These are phyloP conservation scores for Stenichneumon culpator DNA, from an alignment of 2,888 invertebrate genomes.

Conservation along the genomic window DNA sequence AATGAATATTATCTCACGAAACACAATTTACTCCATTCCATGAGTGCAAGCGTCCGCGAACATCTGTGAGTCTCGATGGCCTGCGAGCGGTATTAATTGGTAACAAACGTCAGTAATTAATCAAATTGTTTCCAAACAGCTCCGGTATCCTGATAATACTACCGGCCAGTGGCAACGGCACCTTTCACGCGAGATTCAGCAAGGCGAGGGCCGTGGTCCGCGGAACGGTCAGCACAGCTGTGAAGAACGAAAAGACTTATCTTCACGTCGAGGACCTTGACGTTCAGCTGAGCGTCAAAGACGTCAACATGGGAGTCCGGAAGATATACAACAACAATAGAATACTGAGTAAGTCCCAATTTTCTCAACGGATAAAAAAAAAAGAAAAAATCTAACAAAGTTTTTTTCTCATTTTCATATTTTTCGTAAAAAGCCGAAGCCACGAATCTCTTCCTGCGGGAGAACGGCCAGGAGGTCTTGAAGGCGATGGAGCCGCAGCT, in stretches of 20 bases:
- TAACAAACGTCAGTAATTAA: too few relatives aligned
- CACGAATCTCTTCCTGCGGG: slow-evolving; percentile 90
- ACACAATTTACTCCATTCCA: too few relatives aligned
- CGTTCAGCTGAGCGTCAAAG: slow-evolving; percentile 88
- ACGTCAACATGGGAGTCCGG: slow-evolving; percentile 88
- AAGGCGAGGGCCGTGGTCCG: slow-evolving; percentile 88
- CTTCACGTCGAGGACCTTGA: slow-evolving; percentile 88
- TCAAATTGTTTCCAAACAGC: slow-evolving; percentile 81
- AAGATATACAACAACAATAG: slow-evolving; percentile 90
- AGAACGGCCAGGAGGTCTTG: slow-evolving; percentile 90
- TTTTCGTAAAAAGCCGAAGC: slow-evolving; percentile 88
- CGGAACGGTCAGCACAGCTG: slow-evolving; percentile 87
- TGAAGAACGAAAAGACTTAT: slow-evolving; percentile 86
- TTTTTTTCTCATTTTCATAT: background rate
- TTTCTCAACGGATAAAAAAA: slow-evolving; percentile 11
- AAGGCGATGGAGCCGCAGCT: slow-evolving; percentile 90
- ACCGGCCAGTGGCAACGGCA: slow-evolving; percentile 90
- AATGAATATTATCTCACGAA: too few relatives aligned
- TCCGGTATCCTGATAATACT: slow-evolving; percentile 90
- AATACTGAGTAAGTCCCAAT: slow-evolving; percentile 88
- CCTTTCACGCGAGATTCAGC: slow-evolving; percentile 89
- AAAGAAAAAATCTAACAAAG: slow-evolving; percentile 30
- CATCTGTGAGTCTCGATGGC: too few relatives aligned
- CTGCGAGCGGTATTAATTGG: too few relatives aligned
- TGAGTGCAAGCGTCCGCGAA: too few relatives aligned